Conservation (phyloP, 2,113 vertebrate genomes). For the Antigone vipio region DNA sequence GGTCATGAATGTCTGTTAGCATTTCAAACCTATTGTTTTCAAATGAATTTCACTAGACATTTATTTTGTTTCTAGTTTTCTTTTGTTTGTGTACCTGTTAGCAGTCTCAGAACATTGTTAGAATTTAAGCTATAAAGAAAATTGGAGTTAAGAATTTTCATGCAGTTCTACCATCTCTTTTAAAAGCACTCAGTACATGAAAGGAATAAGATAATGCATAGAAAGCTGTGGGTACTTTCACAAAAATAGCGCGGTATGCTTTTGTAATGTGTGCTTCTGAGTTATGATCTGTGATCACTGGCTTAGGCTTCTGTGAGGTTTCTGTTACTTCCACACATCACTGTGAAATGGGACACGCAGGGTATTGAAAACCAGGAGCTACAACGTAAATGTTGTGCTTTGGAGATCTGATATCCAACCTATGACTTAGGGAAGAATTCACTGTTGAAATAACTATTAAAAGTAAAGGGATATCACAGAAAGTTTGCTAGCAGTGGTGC, state of each 20-base stretch:
- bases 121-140: neutral
- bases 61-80: neutral
- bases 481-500: neutral
- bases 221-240: neutral
- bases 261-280: neutral
- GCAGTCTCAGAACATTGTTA: neutral
- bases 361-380: neutral
- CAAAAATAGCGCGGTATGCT: neutral
- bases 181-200: neutral
- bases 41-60: neutral
- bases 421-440: neutral
- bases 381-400: neutral
- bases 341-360: neutral
- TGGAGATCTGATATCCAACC: neutral
- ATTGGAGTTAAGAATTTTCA: neutral
- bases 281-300: neutral
- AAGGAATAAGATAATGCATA: neutral
- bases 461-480: neutral
- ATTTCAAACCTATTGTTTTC: neutral
- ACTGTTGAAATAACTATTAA: neutral
- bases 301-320: neutral
- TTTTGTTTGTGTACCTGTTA: neutral
- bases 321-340: neutral
- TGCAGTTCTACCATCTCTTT: neutral
- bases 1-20: neutral